Base-by-base conservation (phyloP, 2,113 vertebrate genomes). In the Symphodus melops region DNA sequence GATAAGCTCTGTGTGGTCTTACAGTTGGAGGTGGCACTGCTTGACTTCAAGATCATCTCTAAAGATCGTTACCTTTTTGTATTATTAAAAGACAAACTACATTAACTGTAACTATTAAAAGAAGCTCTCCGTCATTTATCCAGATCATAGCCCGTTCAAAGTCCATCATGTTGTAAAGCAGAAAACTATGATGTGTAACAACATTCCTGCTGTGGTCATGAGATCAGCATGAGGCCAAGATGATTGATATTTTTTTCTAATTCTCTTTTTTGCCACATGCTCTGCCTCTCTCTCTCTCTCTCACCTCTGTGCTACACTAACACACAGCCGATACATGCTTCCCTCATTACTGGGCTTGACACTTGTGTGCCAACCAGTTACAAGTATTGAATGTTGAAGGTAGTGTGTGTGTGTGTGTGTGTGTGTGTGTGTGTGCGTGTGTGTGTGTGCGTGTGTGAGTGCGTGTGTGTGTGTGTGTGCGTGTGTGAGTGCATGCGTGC, bases 1-100 rank as follows among this genome's bases (percentile, higher is more conserved):
- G 84, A 84, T 92, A 85, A 91, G 72, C 84, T 68, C 60, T 55
- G 61, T 75, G 82, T 83, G 83, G 81, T 85, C 36, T 52, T 77
- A 56, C 49, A 68, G 55, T 16, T 2, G 58, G 57, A 41, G 16
- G 51, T 51, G 69, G 0, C 64, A 59, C 60, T 53, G 44, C 1
- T 79, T 20, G 59, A 55, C 58, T 70, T 5, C 14, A 17, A 12
- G 5, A 8, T 48, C 52, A 52, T 54, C 20, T n/a, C 14, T 55
- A 5, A 44, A 72, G 73, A 73, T 33, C 28, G 4, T 33, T 5
- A 33, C 28, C 28, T 33, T 33, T 33, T 33, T 33, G 4, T 33
- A 5, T 5, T 20, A 39, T 70, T 14, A 52, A 52, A 65, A 13
- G 1, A 25, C 10, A 67, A 5, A 33, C 28, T 33, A 33, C 0